These are phyloP conservation scores for Microdon myrmicae DNA, from an alignment of 2,888 invertebrate genomes.

Conservation along the genomic window DNA sequence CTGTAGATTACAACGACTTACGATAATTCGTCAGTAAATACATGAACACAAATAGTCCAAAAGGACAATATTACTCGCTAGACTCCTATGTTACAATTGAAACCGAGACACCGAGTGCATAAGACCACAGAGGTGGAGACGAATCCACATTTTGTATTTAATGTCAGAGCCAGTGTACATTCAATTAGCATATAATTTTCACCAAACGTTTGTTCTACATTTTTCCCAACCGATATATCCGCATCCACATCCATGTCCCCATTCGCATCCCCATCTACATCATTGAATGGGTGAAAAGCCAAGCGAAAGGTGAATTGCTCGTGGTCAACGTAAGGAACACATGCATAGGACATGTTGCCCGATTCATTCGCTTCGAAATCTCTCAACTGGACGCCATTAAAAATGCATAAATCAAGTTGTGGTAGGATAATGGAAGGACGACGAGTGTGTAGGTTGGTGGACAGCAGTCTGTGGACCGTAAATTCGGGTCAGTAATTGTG, in stretches of 20 bases:
- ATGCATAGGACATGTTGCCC: constrained; percentile 12
- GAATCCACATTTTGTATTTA: constrained; percentile 18
- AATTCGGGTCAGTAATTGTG: constrained; percentile 38
- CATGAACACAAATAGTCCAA: constrained; percentile 1
- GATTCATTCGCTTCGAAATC: constrained; percentile 8
- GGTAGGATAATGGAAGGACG: constrained; percentile 38
- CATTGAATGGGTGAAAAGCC: constrained; percentile 1
- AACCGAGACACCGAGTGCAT: not conserved
- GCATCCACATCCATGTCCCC: not conserved
- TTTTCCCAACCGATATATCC: not conserved
- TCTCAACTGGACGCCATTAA: constrained; percentile 35
- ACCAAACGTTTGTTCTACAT: constrained; percentile 17
- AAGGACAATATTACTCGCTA: not conserved
- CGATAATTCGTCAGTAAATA: constrained; percentile 4
- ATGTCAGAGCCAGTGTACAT: too few species aligned
- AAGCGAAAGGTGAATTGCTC: not conserved
- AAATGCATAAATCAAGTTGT: constrained; percentile 44
- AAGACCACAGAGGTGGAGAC: not conserved
- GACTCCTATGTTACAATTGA: constrained; percentile 7
- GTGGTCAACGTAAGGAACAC: constrained; percentile 8
- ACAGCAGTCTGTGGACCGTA: constrained; percentile 14
- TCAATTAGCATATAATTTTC: constrained; percentile 39
- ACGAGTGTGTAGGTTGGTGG: too few species aligned
- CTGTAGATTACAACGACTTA: too few species aligned
- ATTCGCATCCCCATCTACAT: too few species aligned